Base-by-base conservation (phyloP, 2,797 vertebrate genomes). In the Myripristis murdjan region DNA sequence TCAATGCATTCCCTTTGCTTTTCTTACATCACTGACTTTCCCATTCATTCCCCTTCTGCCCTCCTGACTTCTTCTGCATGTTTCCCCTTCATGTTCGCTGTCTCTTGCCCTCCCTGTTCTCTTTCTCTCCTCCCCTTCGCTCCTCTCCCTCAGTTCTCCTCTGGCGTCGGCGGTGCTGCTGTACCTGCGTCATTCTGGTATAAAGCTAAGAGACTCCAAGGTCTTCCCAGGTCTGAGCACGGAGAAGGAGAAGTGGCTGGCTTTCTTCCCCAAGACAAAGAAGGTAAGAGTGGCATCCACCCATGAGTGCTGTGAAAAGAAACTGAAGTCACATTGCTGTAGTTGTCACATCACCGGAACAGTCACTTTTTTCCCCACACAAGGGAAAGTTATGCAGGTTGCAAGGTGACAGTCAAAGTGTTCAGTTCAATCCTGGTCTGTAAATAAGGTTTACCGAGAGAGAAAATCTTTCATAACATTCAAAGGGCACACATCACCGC, bases 181-280 rank as follows among this genome's bases (percentile, higher is more conserved):
- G 0, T 98, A 97, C 60, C 94, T 98, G 90, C 95, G 91, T 59
- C 96, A 98, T 35, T 87, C 93, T 0, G 97, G 97, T 8, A 95
- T 99, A 85, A 97, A 96, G 61, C 90, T 94, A 0, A 88, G 96
- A 68, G 97, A 98, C 67, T 91, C 94, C 0, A 96, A 96, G 8
- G 88, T 90, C 0, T 91, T 94, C 62, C 92, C 89, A 0, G 82
- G 92, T 7, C 66, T 94, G 1, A 78, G 89, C 60, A 94, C 90
- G 0, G 97, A 99, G 89, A 97, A 94, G 86, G 97, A 98, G 83
- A 98, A 98, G 90, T 98, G 97, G 97, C 90, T 97, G 0, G 90
- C 95, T 0, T 97, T 98, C 91, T 91, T 98, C 82, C 95, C 95
- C 20, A 98, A 98, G 87, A 73, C 95, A 6, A 98, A 97, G 59